Base-by-base conservation (phyloP, 2,888 invertebrate genomes). In the Sturmia bella region DNA sequence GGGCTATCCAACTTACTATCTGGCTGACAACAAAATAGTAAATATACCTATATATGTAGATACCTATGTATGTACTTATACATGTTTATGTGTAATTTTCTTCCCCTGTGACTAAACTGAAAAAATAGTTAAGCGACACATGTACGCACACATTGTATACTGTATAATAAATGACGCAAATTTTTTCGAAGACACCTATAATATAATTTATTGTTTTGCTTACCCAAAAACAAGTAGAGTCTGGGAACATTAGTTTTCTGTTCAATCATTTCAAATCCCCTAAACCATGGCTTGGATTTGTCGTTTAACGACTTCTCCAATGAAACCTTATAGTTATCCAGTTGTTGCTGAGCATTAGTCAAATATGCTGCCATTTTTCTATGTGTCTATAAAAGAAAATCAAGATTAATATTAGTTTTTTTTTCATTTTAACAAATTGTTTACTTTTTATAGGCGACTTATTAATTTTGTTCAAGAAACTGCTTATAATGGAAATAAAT, bases 191-290 rank as follows among this genome's bases (percentile, higher is more conserved):
- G 43, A 41, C 52, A 24, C 39, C 9, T 41, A 41, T 1, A 6
- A 32, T 32, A 7, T 1, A 3, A 43, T 3, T 21, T 41, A 5
- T 66, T 15, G 4, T 27, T 13, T 24, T 27, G 3, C 94, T 93
- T 92, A 97, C 97, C 96, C 85, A 94, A 87, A 91, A 95, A 96
- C 86, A 97, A 86, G 90, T 96, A 96, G 27, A 95, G 90, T 86
- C 96, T 93, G 87, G 94, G 94, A 63, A 96, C 91, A 87, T 95
- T 95, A 85, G 95, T 94, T 89, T 94, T 95, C 84, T 92, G 90
- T 89, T 97, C 97, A 5, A 93, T 92, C 82, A 91, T 89, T 24
- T 93, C 93, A 83, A 97, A 93, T 84, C 93, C 90, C 86, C 92
- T 92, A 3, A 94, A 92, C 96, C 96, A 96, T 61, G 95, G 95